Evolutionary conservation across 2,888 invertebrate species (phyloP).

Genomic region (Pachycephus smyrnensis): DNA sequence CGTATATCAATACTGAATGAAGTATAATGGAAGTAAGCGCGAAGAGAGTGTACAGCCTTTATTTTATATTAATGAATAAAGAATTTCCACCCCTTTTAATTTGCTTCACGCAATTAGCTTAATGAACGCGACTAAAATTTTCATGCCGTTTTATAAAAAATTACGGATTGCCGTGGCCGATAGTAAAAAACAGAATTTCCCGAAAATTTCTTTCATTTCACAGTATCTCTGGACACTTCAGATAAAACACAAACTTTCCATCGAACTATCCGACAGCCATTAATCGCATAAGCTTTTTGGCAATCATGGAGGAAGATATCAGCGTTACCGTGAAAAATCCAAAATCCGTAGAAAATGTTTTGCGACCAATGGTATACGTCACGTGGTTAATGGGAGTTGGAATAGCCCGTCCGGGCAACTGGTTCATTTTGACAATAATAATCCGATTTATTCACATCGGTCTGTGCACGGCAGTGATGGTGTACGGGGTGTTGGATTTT

Average conservation of each 20-base stretch:
- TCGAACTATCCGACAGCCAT: not conserved
- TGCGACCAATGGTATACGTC: slow-evolving; percentile 42
- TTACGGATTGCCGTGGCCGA: not conserved
- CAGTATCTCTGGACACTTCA: not conserved
- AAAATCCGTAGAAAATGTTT: slow-evolving; percentile 32
- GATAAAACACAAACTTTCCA: not conserved
- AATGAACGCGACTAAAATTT: not conserved
- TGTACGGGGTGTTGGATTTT: slow-evolving; percentile 51
- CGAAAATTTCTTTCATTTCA: not conserved
- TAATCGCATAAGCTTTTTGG: not conserved
- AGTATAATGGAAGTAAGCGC: too few species aligned
- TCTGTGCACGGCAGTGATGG: slow-evolving; percentile 50
- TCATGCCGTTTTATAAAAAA: not conserved
- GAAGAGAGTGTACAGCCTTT: not conserved
- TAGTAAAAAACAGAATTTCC: not conserved
- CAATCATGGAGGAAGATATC: slow-evolving; percentile 40
- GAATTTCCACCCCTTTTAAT: not conserved
- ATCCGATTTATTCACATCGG: slow-evolving; percentile 45
- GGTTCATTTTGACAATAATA: slow-evolving; percentile 33
- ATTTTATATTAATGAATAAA: not conserved
- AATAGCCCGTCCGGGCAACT: slow-evolving; percentile 37
- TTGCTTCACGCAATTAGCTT: not conserved
- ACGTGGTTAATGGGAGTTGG: slow-evolving; percentile 53
- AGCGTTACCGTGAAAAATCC: slow-evolving; percentile 33
- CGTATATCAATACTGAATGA: too few species aligned